Evolutionary conservation across 2,888 invertebrate genomes (phyloP).

Genomic region (Nemapogon koenigi): DNA sequence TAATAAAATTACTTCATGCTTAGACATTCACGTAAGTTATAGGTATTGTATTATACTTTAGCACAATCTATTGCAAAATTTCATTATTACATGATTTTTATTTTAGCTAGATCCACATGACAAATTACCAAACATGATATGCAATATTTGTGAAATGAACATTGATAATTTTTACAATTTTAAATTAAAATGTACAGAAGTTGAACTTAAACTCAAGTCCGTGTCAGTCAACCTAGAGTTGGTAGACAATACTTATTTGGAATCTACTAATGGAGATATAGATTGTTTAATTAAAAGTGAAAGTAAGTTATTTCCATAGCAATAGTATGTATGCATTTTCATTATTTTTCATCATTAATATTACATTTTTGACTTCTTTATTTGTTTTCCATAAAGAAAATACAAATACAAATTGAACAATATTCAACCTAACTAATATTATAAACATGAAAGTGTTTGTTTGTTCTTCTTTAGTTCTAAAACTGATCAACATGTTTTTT

Average conservation of each 20-base stretch:
- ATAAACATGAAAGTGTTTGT: too few relatives aligned
- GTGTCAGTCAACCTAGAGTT: background rate
- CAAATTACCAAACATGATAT: conserved; percentile 21
- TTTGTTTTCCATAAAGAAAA: too few relatives aligned
- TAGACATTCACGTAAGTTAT: conserved; percentile 18
- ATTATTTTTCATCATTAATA: background rate
- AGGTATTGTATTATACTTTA: background rate
- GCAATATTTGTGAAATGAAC: conserved; percentile 21
- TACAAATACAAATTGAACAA: too few relatives aligned
- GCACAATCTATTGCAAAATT: background rate
- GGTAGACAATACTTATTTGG: too few relatives aligned
- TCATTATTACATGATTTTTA: background rate
- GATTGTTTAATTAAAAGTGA: conserved; percentile 13
- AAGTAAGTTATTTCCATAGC: conserved; percentile 8
- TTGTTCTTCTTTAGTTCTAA: too few relatives aligned
- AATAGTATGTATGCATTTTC: background rate
- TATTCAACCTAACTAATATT: too few relatives aligned
- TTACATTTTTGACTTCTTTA: background rate
- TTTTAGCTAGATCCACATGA: conserved; percentile 20
- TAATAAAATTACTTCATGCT: conserved; percentile 17
- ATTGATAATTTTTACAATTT: conserved; percentile 25
- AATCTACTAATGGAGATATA: too few relatives aligned
- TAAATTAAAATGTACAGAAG: conserved; percentile 23
- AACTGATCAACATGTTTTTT: too few relatives aligned
- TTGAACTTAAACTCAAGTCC: conserved; percentile 14